phyloP scores from a whole-genome alignment of 2,113 vertebrate genomes.

The pig (Sus scrofa) region T2T-Sscrofa CM000817.6:72184501-72185000 shows the following conservation, averaged over 20 bases:
- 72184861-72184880: too few species aligned
- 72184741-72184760: too few species aligned
- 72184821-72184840: background rate
- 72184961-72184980: too few species aligned
- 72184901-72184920: too few species aligned
- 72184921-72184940: too few species aligned
- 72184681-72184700: too few species aligned
- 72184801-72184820: background rate
- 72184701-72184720: accelerated
- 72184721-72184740: too few species aligned
- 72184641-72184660: background rate
- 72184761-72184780: background rate
- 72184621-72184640: background rate
- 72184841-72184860: too few species aligned
- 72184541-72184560: background rate
- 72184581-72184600: background rate
- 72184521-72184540: accelerated
- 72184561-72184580: accelerated
- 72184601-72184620: background rate
- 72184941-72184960: too few species aligned
- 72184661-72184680: accelerated
- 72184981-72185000: too few species aligned
- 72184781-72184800: accelerated
- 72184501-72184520: background rate
- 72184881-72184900: too few species aligned